Evolutionary conservation across 2,113 vertebrate genomes (phyloP), one percentile per base, ranked within the genome.

Genomic region (Gila orcuttii): DNA sequence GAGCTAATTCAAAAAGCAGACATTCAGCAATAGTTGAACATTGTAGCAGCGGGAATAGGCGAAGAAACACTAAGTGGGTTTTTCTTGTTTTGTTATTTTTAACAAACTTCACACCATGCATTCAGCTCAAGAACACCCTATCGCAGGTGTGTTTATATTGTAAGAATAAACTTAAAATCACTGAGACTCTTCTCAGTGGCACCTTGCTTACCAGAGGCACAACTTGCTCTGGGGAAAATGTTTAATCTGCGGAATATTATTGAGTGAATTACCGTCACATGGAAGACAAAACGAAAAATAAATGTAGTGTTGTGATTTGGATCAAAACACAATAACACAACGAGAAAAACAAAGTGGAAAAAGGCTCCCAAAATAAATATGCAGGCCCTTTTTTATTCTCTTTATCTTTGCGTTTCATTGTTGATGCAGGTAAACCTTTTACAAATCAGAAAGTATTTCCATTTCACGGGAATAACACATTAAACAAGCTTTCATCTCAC

Each of bases 11-110:
- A 94, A 93, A 94, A 93, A 95, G 95, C 94, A 93, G 90, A 94
- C 93, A 94, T 94, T 94, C 91, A 94, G 93, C 92, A 93, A 95
- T 92, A 93, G 86, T 93, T 93, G 85, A 93, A 94, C 94, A 94
- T 90, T 89, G 88, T 93, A 95, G 94, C 93, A 94, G 93, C 91
- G 86, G 92, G 90, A 94, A 91, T 47, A 92, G 88, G 90, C 50
- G 25, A 91, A 92, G 89, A 76, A 91, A 94, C 91, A 93, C 91
- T 91, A 93, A 92, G 90, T 88, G 86, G 93, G 87, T 87, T 90
- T 28, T 81, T 78, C 76, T 85, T 23, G 11, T 33, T 75, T 80
- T 19, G 33, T 59, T 85, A 60, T 83, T 85, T 87, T 75, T 2
- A 85, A 85, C 52, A 81, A 93, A 91, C 76, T 90, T 80, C 91